A percentile compares a stretch with the other conserved stretches of the same genome.
phyloP scores from a whole-genome alignment of 2,113 vertebrate species.

The Dolichallabes microphthalmus region DNA sequence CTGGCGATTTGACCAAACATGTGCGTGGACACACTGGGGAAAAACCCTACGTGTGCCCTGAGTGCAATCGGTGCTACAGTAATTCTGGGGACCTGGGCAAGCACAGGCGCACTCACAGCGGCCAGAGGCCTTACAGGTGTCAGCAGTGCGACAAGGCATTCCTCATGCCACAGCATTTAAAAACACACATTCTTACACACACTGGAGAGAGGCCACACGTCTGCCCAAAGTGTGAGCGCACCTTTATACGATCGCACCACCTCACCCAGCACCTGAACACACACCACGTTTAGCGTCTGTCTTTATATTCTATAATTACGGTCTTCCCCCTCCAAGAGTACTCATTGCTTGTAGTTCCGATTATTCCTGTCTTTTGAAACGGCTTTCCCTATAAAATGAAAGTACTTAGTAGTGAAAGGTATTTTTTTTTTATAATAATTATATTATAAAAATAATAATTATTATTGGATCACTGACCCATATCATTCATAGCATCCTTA shows the following conservation, averaged over 20 bases:
- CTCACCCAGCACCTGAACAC: constrained; percentile 62
- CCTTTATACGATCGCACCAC: constrained; percentile 66
- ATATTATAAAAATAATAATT: too few species aligned
- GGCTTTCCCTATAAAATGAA: neutral
- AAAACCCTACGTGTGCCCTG: constrained; percentile 55
- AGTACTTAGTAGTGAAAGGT: neutral
- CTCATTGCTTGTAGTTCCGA: neutral
- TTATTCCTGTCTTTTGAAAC: neutral
- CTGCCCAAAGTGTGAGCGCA: constrained; percentile 66
- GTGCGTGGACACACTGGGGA: constrained; percentile 51
- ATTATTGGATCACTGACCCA: neutral
- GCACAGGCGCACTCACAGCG: constrained; percentile 52
- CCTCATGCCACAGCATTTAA: constrained; percentile 50
- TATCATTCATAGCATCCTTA: neutral
- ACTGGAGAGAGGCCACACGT: constrained; percentile 67
- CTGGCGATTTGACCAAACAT: constrained; percentile 53
- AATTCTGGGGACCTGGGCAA: constrained; percentile 56
- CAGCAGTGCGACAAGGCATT: constrained; percentile 64
- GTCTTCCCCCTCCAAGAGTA: neutral
- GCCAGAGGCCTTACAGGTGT: constrained; percentile 64
- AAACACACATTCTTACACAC: constrained; percentile 53
- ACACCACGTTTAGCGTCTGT: constrained; percentile 35
- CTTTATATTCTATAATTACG: neutral
- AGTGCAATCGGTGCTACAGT: constrained; percentile 56
- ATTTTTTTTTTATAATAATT: too few species aligned